Percentiles rank a stretch among this genome's conserved stretches.
phyloP scores from a whole-genome alignment of 2,888 invertebrate genomes.

The Liopterus haemorrhoidalis region DNA sequence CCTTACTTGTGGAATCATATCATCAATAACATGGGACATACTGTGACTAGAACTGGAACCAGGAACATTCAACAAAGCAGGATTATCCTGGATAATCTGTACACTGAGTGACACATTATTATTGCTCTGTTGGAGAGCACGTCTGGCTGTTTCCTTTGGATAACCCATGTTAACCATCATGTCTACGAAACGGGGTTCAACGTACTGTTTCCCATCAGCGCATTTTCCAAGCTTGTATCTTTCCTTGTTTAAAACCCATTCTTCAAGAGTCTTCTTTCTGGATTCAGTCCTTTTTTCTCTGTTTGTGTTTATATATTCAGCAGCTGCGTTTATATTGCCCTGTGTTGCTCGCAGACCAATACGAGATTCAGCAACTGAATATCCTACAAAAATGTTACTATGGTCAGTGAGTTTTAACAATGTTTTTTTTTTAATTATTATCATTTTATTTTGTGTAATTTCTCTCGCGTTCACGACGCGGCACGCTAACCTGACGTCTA shows the following conservation, averaged over 20 bases:
- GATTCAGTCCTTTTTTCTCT: constrained; percentile 49
- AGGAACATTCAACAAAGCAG: constrained; percentile 46
- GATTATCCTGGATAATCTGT: constrained; percentile 56
- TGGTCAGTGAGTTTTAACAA: too few relatives aligned
- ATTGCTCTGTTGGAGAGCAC: constrained; percentile 59
- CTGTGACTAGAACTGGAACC: constrained; percentile 44
- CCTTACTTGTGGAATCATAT: constrained; percentile 22
- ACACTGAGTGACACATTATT: constrained; percentile 66
- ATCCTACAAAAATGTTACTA: constrained; percentile 54
- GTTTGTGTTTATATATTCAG: constrained; percentile 58
- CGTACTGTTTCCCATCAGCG: constrained; percentile 52
- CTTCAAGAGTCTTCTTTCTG: constrained; percentile 49
- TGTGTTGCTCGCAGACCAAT: constrained; percentile 58
- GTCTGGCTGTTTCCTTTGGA: constrained; percentile 51
- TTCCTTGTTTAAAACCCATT: constrained; percentile 48
- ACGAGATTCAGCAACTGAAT: constrained; percentile 61
- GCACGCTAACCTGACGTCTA: too few relatives aligned
- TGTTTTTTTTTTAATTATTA: too few relatives aligned
- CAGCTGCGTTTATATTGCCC: constrained; percentile 56
- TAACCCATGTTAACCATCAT: constrained; percentile 66
- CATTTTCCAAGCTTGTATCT: constrained; percentile 54
- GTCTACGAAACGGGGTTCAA: constrained; percentile 48
- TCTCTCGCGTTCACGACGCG: too few relatives aligned
- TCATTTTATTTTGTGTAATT: too few relatives aligned
- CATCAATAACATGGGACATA: constrained; percentile 16